Conservation (phyloP, 2,888 invertebrate genomes). For the Polyploca ridens region DNA sequence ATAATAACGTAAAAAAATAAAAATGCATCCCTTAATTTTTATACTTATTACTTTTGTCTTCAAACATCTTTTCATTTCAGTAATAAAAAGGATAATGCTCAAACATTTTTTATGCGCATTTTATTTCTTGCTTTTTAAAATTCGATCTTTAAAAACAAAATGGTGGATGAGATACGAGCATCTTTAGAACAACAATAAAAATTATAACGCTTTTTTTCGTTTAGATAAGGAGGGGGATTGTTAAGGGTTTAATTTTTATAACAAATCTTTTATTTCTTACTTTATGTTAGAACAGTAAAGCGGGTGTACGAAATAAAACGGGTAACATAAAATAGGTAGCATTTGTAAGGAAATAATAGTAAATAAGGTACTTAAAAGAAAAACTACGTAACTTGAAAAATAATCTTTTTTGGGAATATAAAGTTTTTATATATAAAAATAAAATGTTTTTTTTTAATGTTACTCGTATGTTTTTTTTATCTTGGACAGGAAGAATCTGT, state of each 20-base stretch:
- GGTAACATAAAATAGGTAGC: slow-evolving; percentile 67
- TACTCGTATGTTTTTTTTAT: too few relatives aligned
- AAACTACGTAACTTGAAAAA: neutral
- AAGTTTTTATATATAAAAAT: too few relatives aligned
- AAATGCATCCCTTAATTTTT: neutral
- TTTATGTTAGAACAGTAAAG: slow-evolving; percentile 73
- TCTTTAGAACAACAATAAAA: slow-evolving; percentile 72
- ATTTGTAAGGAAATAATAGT: slow-evolving; percentile 67
- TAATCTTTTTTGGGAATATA: too few relatives aligned
- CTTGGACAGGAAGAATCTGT: too few relatives aligned
- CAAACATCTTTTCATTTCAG: slow-evolving; percentile 38
- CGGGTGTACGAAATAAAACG: slow-evolving; percentile 67
- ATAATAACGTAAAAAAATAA: slow-evolving; percentile 8
- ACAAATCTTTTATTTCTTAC: slow-evolving; percentile 73
- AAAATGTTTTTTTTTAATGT: too few relatives aligned
- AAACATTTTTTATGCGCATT: slow-evolving; percentile 54
- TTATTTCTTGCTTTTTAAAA: slow-evolving; percentile 66
- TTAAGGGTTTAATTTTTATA: slow-evolving; percentile 81
- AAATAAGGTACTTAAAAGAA: slow-evolving; percentile 39
- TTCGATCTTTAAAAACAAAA: slow-evolving; percentile 69
- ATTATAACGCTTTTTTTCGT: slow-evolving; percentile 62
- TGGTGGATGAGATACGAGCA: slow-evolving; percentile 54
- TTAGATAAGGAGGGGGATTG: slow-evolving; percentile 64
- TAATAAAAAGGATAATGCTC: slow-evolving; percentile 50
- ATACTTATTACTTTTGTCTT: slow-evolving; percentile 10